Conservation (phyloP, 2,113 vertebrate genomes). For the Melanostigma gelatinosum region DNA sequence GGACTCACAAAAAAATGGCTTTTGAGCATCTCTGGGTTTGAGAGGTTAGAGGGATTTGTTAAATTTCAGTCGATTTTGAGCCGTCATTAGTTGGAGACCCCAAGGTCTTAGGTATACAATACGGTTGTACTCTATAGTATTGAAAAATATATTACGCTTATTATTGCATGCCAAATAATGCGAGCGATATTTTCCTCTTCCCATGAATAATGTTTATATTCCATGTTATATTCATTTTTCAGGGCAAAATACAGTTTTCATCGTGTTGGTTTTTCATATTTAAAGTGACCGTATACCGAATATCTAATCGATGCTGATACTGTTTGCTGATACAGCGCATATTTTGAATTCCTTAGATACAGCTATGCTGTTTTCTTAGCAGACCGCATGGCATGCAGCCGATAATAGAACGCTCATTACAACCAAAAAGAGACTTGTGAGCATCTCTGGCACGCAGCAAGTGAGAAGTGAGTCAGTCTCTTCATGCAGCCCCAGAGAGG, state of each 20-base stretch:
- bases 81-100: no score
- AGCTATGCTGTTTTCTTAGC: background rate
- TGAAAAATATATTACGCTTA: background rate
- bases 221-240: background rate
- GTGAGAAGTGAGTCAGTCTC: background rate
- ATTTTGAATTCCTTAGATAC: background rate
- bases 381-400: background rate
- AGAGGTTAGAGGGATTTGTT: background rate
- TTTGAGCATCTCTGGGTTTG: background rate
- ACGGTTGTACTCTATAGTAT: background rate
- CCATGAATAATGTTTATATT: background rate
- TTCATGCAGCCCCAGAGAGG: conserved; percentile 1
- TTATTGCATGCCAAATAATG: background rate
- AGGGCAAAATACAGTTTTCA: background rate
- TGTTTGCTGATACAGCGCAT: background rate
- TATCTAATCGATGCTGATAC: background rate
- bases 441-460: background rate
- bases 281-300: background rate
- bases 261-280: background rate
- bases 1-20: background rate
- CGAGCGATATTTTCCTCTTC: background rate
- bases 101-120: background rate
- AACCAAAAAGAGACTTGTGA: background rate
- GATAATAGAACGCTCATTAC: background rate
- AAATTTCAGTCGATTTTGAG: background rate